Conservation (phyloP, 2,113 vertebrate species). For the Centropus unirufus region DNA sequence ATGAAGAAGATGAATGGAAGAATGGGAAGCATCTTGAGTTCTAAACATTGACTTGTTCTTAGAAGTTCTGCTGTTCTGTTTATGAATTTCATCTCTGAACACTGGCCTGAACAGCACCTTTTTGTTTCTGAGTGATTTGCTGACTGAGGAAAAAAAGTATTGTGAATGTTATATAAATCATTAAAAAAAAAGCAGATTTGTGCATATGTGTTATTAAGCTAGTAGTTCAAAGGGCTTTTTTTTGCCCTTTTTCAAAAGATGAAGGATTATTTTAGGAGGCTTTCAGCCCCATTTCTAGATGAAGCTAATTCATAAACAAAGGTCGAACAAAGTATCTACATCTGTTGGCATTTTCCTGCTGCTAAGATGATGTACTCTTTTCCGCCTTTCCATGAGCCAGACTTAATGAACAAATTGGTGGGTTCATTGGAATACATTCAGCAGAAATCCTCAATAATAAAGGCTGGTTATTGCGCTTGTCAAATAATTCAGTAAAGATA, state of each 20-base stretch:
- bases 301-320: conserved; percentile 28
- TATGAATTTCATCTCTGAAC: neutral
- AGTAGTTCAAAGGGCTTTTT: neutral
- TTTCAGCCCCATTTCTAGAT: neutral
- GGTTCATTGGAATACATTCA: neutral
- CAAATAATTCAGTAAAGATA: neutral
- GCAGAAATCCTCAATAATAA: neutral
- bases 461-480: neutral
- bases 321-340: neutral
- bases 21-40: neutral
- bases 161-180: neutral
- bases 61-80: neutral
- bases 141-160: neutral
- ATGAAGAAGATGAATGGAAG: neutral
- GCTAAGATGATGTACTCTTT: neutral
- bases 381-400: neutral
- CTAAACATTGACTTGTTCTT: neutral
- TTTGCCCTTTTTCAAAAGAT: neutral
- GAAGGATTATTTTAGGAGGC: neutral
- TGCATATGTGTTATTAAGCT: neutral
- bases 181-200: neutral
- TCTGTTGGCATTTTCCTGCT: neutral
- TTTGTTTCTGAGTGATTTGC: neutral
- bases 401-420: conserved; percentile 9
- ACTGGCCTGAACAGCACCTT: neutral